Evolutionary conservation across 2,888 invertebrate species (phyloP).

Genomic region (Mythimna impura): DNA sequence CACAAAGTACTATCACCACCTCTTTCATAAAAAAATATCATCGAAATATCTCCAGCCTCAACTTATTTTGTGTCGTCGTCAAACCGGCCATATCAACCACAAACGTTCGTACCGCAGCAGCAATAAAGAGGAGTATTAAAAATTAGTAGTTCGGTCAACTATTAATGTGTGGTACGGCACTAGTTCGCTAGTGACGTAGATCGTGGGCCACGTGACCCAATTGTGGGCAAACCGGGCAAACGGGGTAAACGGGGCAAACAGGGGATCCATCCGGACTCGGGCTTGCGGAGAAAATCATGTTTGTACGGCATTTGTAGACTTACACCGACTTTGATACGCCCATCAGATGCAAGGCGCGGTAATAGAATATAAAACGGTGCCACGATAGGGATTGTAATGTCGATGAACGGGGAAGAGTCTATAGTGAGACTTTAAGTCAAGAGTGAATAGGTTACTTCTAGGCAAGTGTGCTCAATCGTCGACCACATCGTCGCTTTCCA

Average conservation of each 20-base stretch:
- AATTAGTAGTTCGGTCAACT: slow-evolving; percentile 54
- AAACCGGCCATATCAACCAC: slow-evolving; percentile 40
- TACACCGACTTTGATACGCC: slow-evolving; percentile 29
- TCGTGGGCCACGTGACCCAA: slow-evolving; percentile 53
- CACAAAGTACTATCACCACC: no score
- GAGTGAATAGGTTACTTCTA: no score
- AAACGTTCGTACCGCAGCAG: slow-evolving; percentile 28
- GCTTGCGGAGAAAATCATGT: slow-evolving; percentile 41
- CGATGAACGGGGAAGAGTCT: neutral
- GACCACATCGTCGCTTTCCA: no score
- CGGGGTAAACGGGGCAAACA: slow-evolving; percentile 10
- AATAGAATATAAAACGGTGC: slow-evolving; percentile 10
- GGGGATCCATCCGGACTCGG: slow-evolving; percentile 21
- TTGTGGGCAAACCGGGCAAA: slow-evolving; percentile 42
- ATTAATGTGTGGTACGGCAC: slow-evolving; percentile 53
- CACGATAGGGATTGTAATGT: neutral
- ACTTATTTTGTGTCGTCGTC: slow-evolving; percentile 27
- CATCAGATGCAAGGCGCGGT: slow-evolving; percentile 22
- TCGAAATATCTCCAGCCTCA: slow-evolving; percentile 7
- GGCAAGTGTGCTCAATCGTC: no score
- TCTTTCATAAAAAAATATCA: neutral
- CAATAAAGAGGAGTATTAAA: slow-evolving; percentile 53
- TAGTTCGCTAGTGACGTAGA: slow-evolving; percentile 32
- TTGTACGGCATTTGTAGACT: slow-evolving; percentile 41
- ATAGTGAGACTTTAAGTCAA: no score